Evolutionary conservation across 1,140 invertebrate genomes (phyloP), one percentile per base, ranked within the genome.

Genomic region (Forficula auricularia): DNA sequence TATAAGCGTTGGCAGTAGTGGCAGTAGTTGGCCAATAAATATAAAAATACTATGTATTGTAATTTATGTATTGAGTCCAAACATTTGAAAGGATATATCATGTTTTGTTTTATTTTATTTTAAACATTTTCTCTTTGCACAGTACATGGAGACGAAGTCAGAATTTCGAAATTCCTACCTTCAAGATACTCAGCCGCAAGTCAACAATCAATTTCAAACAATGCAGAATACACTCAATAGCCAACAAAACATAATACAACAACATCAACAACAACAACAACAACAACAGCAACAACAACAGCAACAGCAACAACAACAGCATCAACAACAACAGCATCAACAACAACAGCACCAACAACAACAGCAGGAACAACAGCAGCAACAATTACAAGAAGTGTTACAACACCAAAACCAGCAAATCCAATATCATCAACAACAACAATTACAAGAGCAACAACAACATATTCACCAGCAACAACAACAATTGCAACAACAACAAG

Each of bases 201-300:
- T 59, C 13, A 55, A 41, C 18, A 54, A 57, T 34, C 48, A 55
- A 37, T 61, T 58, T 44, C 62, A 63, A 50, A 59, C 58, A 32
- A 62, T 61, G n/a, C 56, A 62, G 18, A 57, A 61, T 36, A 43
- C 60, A 37, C 59, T 58, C 42, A 61, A 58, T 47, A 58, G 48
- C 45, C 57, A 36, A 53, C 54, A 57, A 30, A 49, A 57, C 37
- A 54, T 56, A 19, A 50, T 53, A 6, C 54, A 54, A 42, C 50
- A 54, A 43, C 48, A 49, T 15, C 51, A 48, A 47, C 56, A 58
- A 43, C 60, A 62, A 50, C 57, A 60, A 51, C 50, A 65, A 46
- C 53, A 58, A 8, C 62, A 65, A 48, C 61, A 69, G 51, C 57
- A 70, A 12, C 70, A 52, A 38, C 51, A 54, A 43, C 45, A 43